Evolutionary conservation across 2,797 vertebrate genomes (phyloP).

Genomic region (Periophthalmus magnuspinnatus): DNA sequence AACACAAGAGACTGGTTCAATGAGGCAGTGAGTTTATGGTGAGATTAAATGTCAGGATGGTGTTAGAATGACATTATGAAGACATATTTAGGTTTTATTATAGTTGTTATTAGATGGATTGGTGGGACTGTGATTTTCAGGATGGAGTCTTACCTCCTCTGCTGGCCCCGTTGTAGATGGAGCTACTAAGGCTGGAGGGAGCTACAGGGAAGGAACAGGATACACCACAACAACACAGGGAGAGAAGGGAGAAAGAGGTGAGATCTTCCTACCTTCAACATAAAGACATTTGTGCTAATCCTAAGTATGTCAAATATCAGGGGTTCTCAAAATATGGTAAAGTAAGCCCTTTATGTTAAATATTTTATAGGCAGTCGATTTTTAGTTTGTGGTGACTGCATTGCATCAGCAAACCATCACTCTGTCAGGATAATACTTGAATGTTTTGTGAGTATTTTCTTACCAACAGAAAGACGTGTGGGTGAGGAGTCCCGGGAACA

Average conservation of each 20-base stretch:
- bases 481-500: slow-evolving; percentile 97
- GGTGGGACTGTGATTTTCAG: slow-evolving; percentile 14
- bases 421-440: not conserved
- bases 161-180: slow-evolving; percentile 80
- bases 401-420: not conserved
- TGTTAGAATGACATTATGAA: slow-evolving; percentile 21
- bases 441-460: slow-evolving; percentile 47
- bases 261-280: slow-evolving; percentile 10
- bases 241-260: slow-evolving; percentile 30
- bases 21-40: slow-evolving; percentile 17
- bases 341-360: not conserved
- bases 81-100: slow-evolving; percentile 26
- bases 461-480: slow-evolving; percentile 93
- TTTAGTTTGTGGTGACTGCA: not conserved
- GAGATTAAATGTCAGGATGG: slow-evolving; percentile 26
- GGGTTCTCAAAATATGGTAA: not conserved
- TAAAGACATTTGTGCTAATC: not conserved
- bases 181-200: slow-evolving; percentile 81
- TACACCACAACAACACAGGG: slow-evolving; percentile 22
- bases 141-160: slow-evolving; percentile 80
- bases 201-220: slow-evolving; percentile 62
- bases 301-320: not conserved
- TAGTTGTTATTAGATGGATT: slow-evolving; percentile 8
- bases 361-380: not conserved
- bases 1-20: slow-evolving; percentile 34